A percentile compares a stretch with the other conserved stretches of the same genome.
Evolutionary conservation across 2,888 invertebrate species (phyloP).

Genomic region (Eilema sororculum): DNA sequence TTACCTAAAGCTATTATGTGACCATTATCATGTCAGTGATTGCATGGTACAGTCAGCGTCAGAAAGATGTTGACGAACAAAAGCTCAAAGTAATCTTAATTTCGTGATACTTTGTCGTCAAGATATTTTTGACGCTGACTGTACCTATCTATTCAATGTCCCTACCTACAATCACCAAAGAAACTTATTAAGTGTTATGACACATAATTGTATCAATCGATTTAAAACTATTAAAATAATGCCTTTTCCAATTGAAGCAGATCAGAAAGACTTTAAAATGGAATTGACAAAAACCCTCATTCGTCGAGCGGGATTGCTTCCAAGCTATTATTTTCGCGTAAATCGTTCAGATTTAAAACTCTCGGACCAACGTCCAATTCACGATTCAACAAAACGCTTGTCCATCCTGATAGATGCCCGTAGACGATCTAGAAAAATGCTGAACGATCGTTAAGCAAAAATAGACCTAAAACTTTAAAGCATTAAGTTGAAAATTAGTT

Average conservation of each 20-base stretch:
- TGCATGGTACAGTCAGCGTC: no score
- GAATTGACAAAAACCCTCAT: slow-evolving; percentile 58
- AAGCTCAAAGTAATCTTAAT: no score
- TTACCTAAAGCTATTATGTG: no score
- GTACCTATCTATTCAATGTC: no score
- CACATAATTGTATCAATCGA: background rate
- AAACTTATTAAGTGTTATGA: no score
- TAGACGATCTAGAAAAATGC: slow-evolving; percentile 61
- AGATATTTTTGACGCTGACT: no score
- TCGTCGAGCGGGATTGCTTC: slow-evolving; percentile 67
- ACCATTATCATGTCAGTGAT: no score
- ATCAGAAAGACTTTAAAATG: slow-evolving; percentile 46
- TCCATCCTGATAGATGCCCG: slow-evolving; percentile 82
- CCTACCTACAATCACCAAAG: no score
- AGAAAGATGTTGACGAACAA: no score
- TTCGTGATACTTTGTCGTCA: no score
- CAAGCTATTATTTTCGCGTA: slow-evolving; percentile 79
- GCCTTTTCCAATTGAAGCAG: slow-evolving; percentile 28
- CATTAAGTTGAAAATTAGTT: slow-evolving; percentile 47
- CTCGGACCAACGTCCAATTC: slow-evolving; percentile 76
- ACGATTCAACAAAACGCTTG: slow-evolving; percentile 83
- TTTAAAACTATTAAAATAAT: slow-evolving; percentile 1
- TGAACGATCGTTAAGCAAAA: slow-evolving; percentile 35
- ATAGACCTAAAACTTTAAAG: slow-evolving; percentile 30
- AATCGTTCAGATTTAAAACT: slow-evolving; percentile 82